phyloP scores from a whole-genome alignment of 92 coral and sea anemone species.

The Galaxea fascicularis region DNA sequence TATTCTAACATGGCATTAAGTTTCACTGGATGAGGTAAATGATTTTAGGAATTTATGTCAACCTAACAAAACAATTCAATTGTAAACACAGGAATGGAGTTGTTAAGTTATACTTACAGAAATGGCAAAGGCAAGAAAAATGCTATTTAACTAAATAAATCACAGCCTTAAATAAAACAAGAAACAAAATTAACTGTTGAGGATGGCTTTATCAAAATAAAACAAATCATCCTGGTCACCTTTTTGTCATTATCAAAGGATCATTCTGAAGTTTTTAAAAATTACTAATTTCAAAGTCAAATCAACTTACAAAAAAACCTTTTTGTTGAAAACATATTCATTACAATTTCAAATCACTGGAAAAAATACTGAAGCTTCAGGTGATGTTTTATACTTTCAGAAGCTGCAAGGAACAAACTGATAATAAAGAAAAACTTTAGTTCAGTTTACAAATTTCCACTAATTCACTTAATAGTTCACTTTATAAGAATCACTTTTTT shows the following conservation, averaged over 20 bases:
- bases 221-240: neutral
- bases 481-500: neutral
- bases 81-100: neutral
- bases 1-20: too few species aligned
- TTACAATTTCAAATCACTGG: too few species aligned
- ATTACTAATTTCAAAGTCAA: too few species aligned
- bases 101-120: neutral
- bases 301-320: too few species aligned
- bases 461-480: neutral
- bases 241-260: neutral
- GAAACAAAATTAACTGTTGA: neutral
- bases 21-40: neutral
- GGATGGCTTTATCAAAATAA: neutral
- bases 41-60: neutral
- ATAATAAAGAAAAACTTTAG: too few species aligned
- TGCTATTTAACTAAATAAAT: neutral
- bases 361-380: too few species aligned
- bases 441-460: neutral
- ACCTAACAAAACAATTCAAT: neutral
- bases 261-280: too few species aligned
- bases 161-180: neutral
- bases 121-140: neutral
- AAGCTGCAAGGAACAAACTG: neutral
- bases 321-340: too few species aligned
- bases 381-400: neutral